Evolutionary conservation across 2,113 vertebrate species (phyloP), one percentile per base, ranked within the genome.

Genomic region (Lagenorhynchus albirostris): DNA sequence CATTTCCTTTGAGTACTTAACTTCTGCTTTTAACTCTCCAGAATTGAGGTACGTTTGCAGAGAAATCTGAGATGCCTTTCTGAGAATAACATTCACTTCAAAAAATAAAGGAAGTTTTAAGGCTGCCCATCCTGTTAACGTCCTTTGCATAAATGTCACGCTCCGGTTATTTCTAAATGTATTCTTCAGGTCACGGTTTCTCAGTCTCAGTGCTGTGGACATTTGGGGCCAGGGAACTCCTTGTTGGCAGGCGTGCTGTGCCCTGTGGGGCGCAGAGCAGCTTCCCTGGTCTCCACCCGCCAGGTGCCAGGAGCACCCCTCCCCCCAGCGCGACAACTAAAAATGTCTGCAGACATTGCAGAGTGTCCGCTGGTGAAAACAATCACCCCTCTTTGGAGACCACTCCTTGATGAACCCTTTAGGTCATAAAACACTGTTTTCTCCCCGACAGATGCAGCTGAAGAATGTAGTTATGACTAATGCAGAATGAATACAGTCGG

Each of bases 381-480:
- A 53, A 0, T 53, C 15, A 5, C 50, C 53, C 5, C 53, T 53
- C 53, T 53, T 53, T 53, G 53, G 53, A 53, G 53, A 53, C 53
- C 15, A 17, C 15, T 53, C 15, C 53, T 17, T 53, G 15, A 6
- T 53, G 0, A 17, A 53, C 5, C 53, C 53, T 53, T 53, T 6
- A 53, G 15, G 53, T 17, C 53, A 53, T 53, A 53, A 17, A 53
- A 6, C 53, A 17, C 5, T 73, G 26, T 33, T 12, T 63, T 47
- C 38, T 18, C 55, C 47, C 29, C 4, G n/a, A 17, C 5, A 2
- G 3, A 8, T 5, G 5, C 13, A 62, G 26, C 23, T n/a, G 8
- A 11, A 26, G 38, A 47, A 4, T 12, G 29, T 9, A 7, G 3
- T 12, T 2, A 8, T 33, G 29, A 8, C 13, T 25, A 17, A 62